Evolutionary conservation across 1,140 invertebrate genomes (phyloP).

Genomic region (Chironomus tepperi): DNA sequence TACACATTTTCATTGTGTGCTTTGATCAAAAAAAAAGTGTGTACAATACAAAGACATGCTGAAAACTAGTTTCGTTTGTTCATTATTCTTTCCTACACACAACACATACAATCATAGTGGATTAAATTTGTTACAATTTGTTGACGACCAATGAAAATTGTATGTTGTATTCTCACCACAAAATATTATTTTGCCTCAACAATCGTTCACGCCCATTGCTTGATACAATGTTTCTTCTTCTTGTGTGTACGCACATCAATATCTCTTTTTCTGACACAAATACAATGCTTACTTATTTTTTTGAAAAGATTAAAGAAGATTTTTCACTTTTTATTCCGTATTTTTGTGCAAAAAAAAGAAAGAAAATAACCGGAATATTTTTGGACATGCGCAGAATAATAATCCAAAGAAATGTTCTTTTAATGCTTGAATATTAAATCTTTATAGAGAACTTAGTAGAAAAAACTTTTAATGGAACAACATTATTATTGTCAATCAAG

Average conservation of each 20-base stretch:
- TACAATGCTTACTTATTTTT: not conserved
- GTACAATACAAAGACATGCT: not conserved
- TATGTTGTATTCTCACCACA: not conserved
- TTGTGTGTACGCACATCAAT: not conserved
- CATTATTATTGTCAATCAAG: too few relatives aligned
- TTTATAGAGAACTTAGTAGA: too few relatives aligned
- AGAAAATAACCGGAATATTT: conserved; percentile 5
- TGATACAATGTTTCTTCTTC: not conserved
- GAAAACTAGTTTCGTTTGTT: not conserved
- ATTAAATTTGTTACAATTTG: not conserved
- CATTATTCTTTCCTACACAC: not conserved
- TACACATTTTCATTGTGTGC: not conserved
- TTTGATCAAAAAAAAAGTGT: not conserved
- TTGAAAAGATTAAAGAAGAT: not conserved
- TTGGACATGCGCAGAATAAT: conserved; percentile 15
- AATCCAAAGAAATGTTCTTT: not conserved
- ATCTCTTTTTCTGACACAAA: not conserved
- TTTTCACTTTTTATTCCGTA: not conserved
- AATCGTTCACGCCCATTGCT: conserved; percentile 5
- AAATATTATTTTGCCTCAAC: too few relatives aligned
- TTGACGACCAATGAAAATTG: conserved; percentile 1
- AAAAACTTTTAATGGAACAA: not conserved
- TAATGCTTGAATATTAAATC: too few relatives aligned
- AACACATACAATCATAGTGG: not conserved
- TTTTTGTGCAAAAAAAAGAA: not conserved